These are phyloP conservation scores for Mesoligia furuncula DNA, from an alignment of 2,888 invertebrate genomes.

Conservation along the genomic window DNA sequence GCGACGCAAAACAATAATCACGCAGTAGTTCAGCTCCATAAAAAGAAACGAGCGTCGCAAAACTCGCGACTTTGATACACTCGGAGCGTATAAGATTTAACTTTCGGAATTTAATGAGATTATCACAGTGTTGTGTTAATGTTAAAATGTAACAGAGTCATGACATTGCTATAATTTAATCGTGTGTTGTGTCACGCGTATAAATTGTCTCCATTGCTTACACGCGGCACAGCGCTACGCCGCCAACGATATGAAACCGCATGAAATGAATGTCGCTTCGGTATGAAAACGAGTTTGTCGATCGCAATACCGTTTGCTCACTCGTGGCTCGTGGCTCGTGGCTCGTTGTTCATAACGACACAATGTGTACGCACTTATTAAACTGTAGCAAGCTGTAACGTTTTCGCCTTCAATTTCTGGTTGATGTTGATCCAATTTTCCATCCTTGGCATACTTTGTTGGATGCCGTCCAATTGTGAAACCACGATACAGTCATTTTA, in stretches of 20 bases:
- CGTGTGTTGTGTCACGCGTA: constrained; percentile 49
- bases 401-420: constrained; percentile 51
- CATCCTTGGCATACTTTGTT: constrained; percentile 45
- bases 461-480: constrained; percentile 47
- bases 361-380: constrained; percentile 65
- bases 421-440: constrained; percentile 44
- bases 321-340: constrained; percentile 58
- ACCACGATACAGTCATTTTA: constrained; percentile 32
- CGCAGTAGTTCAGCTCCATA: constrained; percentile 61
- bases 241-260: constrained; percentile 66
- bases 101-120: constrained; percentile 44
- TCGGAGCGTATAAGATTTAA: constrained; percentile 37
- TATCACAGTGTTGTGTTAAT: constrained; percentile 51
- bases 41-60: constrained; percentile 58
- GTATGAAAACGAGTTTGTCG: constrained; percentile 66
- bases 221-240: constrained; percentile 58
- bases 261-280: constrained; percentile 64
- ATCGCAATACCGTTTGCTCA: constrained; percentile 67
- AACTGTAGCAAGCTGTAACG: constrained; percentile 54
- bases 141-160: constrained; percentile 40
- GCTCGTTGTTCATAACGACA: constrained; percentile 64
- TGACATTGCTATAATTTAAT: constrained; percentile 52
- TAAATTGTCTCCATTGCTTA: constrained; percentile 65
- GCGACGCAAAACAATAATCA: constrained; percentile 64
- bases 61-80: constrained; percentile 47